Evolutionary conservation across 2,113 vertebrate genomes (phyloP).

Genomic region (Megaceryle torquata): DNA sequence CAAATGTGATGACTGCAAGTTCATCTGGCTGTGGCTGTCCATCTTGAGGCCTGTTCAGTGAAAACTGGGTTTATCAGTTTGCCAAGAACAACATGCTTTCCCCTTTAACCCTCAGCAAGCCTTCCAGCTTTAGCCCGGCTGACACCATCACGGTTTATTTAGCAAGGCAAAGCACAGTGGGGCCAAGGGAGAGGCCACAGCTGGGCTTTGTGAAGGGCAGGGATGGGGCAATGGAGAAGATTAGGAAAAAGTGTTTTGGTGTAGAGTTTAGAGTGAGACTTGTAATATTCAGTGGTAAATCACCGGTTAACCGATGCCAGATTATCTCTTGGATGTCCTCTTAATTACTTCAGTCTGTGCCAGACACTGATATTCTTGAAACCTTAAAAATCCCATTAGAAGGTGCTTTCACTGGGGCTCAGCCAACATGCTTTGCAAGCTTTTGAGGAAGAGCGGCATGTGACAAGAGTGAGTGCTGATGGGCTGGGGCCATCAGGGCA

Average conservation of each 20-base stretch:
- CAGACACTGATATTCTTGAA: slow-evolving; percentile 49
- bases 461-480: fast-evolving
- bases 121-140: not conserved
- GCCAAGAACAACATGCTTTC: slow-evolving; percentile 44
- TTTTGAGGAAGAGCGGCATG: not conserved
- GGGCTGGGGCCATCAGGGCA: not conserved
- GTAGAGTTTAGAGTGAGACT: not conserved
- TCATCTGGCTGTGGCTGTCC: not conserved
- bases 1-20: not conserved
- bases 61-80: not conserved
- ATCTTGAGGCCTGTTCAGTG: not conserved
- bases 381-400: slow-evolving; percentile 54
- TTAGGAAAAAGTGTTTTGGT: not conserved
- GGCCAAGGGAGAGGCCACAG: not conserved
- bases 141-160: not conserved
- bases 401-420: slow-evolving; percentile 46
- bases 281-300: not conserved
- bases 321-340: not conserved
- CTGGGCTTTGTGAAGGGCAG: not conserved
- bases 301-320: slow-evolving; percentile 34
- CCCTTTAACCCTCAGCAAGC: slow-evolving; percentile 37
- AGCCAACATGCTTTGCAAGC: not conserved
- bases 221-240: not conserved
- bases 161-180: not conserved
- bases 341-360: slow-evolving; percentile 53